Percentiles rank a stretch among this genome's conserved stretches.
These are phyloP conservation scores for Phalacrocorax pelagicus DNA, from an alignment of 2,113 vertebrate genomes.

Conservation along the genomic window DNA sequence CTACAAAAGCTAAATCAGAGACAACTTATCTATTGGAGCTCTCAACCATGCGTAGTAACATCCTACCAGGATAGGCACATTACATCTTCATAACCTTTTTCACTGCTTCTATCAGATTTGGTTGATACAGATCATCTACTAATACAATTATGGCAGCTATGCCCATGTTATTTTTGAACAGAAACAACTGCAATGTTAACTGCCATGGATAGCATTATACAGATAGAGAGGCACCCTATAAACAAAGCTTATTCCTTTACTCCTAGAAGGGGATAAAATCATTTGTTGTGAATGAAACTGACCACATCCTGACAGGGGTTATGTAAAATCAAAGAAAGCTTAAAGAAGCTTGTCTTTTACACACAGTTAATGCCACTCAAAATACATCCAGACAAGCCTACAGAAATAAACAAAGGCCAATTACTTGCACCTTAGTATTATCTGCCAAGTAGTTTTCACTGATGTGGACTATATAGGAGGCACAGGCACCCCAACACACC, in stretches of 20 bases:
- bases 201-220: background rate
- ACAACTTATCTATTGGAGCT: background rate
- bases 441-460: background rate
- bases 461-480: background rate
- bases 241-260: background rate
- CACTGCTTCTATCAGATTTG: slow-evolving; percentile 18
- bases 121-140: background rate
- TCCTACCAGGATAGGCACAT: background rate
- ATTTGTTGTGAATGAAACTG: background rate
- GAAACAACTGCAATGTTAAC: background rate
- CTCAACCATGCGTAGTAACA: background rate
- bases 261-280: background rate
- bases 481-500: background rate
- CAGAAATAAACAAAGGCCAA: background rate
- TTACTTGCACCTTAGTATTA: background rate
- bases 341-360: background rate
- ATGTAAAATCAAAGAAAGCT: background rate
- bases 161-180: background rate
- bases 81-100: background rate
- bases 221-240: background rate
- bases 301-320: background rate
- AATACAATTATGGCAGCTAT: background rate
- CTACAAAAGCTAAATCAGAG: slow-evolving; percentile 48
- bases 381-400: background rate
- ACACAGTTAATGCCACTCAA: background rate